These are phyloP conservation scores for Hoplias malabaricus DNA, from an alignment of 2,113 vertebrate genomes.

Conservation along the genomic window DNA sequence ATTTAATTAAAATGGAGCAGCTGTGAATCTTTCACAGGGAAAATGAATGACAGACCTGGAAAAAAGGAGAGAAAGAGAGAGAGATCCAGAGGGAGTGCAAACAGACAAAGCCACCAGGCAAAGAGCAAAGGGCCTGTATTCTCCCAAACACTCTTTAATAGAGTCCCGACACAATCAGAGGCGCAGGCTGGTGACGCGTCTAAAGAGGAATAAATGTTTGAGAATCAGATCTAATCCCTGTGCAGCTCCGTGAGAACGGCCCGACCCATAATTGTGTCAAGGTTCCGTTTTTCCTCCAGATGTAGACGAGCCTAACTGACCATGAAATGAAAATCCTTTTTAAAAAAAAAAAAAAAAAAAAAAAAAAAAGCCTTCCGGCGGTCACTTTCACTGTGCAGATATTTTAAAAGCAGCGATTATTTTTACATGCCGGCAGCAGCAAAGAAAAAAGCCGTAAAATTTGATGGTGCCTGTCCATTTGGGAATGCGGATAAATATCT, in stretches of 20 bases:
- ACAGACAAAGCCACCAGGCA: conserved; percentile 63
- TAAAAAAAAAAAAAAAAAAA: no score
- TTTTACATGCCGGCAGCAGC: conserved; percentile 69
- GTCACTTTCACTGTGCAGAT: conserved; percentile 71
- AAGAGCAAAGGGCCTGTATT: conserved; percentile 65
- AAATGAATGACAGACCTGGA: conserved; percentile 35
- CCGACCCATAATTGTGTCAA: conserved; percentile 93
- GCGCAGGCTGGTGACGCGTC: conserved; percentile 74
- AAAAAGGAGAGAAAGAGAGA: conserved; percentile 52
- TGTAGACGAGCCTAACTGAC: conserved; percentile 96
- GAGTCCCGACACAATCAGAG: conserved; percentile 74
- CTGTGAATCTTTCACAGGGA: conserved; percentile 56
- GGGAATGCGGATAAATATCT: conserved; percentile 75
- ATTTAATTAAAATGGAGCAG: conserved; percentile 72
- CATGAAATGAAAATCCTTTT: conserved; percentile 99
- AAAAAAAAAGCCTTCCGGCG: conserved; percentile 90
- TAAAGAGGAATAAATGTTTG: conserved; percentile 77
- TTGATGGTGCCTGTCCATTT: conserved; percentile 61
- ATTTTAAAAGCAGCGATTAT: conserved; percentile 81
- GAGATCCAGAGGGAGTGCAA: conserved; percentile 39
- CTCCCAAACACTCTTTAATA: conserved; percentile 66
- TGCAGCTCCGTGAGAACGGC: conserved; percentile 84
- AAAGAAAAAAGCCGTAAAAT: conserved; percentile 61
- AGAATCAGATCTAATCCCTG: conserved; percentile 86
- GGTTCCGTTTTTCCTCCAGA: conserved; percentile 90